Base-by-base conservation (phyloP, 1,140 invertebrate genomes). In the Formica selysi region DNA sequence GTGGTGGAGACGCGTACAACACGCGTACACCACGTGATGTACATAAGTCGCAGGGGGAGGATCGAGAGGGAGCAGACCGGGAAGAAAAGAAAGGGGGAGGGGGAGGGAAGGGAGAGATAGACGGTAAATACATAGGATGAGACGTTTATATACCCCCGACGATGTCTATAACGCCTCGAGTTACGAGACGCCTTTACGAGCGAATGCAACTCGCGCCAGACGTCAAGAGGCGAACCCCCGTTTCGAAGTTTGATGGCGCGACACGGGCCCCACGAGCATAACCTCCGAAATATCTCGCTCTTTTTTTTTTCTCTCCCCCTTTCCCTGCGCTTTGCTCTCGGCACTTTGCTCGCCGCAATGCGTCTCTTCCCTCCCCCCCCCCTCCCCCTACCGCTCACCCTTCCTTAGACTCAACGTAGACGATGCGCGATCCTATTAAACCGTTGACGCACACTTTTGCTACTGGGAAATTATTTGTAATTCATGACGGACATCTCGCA, bases 111-210 rank as follows among this genome's bases (percentile, higher is more conserved):
- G 48, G 76, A 81, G 51, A 54, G 44, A 87, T 74, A 67, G 29
- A 38, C 85, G 91, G 93, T 95, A 95, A 95, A 93, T 94, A 95
- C 93, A 95, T 95, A 93, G 94, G 94, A 95, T 93, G 93, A 94
- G 95, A 95, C 94, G 94, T 95, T 95, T 95, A 95, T 95, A 95
- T 95, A 95, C 94, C 95, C 95, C 93, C 90, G 92, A 91, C 93
- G 94, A 94, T 95, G 95, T 94, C 94, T 94, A 95, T 95, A 95
- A 95, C 94, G 92, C 93, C 93, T 94, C 93, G 93, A 95, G 94
- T 95, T 95, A 95, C 93, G 94, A 95, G 95, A 95, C 94, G 94
- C 95, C 91, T 95, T 95, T 95, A 95, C 95, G 95, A 95, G 93
- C 94, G 92, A 93, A 91, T 91, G 94, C 92, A 94, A 94, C 94